Conservation (phyloP, 2,888 invertebrate genomes). For the Pharmacophagus antenor region DNA sequence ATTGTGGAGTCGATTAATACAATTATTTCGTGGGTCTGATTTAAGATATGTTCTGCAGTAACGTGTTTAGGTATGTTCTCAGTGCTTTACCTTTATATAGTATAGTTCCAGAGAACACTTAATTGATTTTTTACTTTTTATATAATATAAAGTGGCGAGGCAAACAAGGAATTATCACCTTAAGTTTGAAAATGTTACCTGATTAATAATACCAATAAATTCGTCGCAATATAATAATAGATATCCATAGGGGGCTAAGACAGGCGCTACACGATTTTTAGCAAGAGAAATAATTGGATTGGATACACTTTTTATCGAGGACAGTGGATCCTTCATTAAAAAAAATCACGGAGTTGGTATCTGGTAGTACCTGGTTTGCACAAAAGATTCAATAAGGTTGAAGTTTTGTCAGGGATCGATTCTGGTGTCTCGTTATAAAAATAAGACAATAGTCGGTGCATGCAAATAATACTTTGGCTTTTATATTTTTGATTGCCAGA, state of each 20-base stretch:
- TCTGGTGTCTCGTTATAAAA: no score
- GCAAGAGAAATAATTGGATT: background rate
- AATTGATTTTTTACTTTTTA: background rate
- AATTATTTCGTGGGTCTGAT: constrained; percentile 1
- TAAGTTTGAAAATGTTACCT: no score
- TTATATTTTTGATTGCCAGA: no score
- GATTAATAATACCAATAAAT: no score
- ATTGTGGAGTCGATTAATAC: background rate
- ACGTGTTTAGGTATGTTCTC: constrained; percentile 17
- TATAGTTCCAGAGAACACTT: background rate
- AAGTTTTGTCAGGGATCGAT: no score
- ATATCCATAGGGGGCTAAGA: background rate
- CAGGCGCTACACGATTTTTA: background rate
- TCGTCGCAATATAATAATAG: no score
- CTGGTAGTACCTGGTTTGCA: no score
- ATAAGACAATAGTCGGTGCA: no score
- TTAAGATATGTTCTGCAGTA: constrained; percentile 15
- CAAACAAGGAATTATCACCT: no score
- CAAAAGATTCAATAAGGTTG: no score
- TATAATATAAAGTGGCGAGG: background rate
- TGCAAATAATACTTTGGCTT: no score
- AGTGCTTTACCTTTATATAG: background rate
- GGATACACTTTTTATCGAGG: background rate
- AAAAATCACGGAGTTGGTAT: background rate
- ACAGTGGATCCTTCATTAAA: background rate